These are phyloP conservation scores for Drosophila pegasa DNA, from an alignment of 2,888 invertebrate species.

Conservation along the genomic window DNA sequence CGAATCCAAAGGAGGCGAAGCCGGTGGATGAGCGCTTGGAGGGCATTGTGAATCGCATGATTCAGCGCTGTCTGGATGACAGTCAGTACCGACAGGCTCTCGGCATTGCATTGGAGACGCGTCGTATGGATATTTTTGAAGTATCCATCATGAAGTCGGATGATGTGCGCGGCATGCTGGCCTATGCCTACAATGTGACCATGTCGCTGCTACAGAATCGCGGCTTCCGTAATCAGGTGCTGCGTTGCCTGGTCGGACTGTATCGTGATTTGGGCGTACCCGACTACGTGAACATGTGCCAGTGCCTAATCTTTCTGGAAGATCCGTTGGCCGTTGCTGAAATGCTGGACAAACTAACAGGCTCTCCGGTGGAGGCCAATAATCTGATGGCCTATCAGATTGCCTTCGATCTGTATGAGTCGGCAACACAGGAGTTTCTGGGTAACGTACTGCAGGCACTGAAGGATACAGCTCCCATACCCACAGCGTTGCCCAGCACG, in stretches of 20 bases:
- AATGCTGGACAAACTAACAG: constrained; percentile 94
- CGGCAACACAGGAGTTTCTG: constrained; percentile 98
- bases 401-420: constrained; percentile 99
- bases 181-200: constrained; percentile 97
- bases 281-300: constrained; percentile 99
- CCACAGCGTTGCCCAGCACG: constrained; percentile 90
- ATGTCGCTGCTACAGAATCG: constrained; percentile 98
- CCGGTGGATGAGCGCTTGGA: constrained; percentile 93
- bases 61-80: constrained; percentile 97
- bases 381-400: constrained; percentile 99
- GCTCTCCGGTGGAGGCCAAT: constrained; percentile 90
- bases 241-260: constrained; percentile 94
- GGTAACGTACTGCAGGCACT: constrained; percentile 93
- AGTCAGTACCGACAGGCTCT: constrained; percentile 98
- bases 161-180: constrained; percentile 95
- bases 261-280: constrained; percentile 95
- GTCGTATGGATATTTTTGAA: constrained; percentile 98
- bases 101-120: constrained; percentile 97
- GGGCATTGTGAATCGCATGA: constrained; percentile 98
- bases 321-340: constrained; percentile 97
- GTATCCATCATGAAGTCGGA: constrained; percentile 96
- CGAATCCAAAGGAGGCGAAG: constrained; percentile 88
- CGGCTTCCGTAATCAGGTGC: constrained; percentile 95
- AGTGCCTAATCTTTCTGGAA: constrained; percentile 98
- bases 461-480: constrained; percentile 92